Percentiles rank a stretch among this genome's conserved stretches.
phyloP scores from a whole-genome alignment of 2,113 vertebrate species.

The Caretta caretta region DNA sequence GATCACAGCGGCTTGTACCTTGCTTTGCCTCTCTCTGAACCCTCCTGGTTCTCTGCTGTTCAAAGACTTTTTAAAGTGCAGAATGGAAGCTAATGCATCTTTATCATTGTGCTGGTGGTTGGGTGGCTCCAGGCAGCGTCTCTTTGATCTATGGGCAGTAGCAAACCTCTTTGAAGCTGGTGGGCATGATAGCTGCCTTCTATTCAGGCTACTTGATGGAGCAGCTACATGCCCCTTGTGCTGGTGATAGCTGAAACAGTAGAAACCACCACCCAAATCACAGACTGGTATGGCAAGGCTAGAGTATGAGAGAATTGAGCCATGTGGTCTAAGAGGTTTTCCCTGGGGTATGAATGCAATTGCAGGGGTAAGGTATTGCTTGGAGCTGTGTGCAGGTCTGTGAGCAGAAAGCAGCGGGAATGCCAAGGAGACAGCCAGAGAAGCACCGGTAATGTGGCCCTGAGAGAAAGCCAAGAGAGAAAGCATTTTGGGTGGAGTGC shows the following conservation, averaged over 20 bases:
- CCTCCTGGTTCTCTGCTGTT: not conserved
- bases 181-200: not conserved
- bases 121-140: not conserved
- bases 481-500: accelerated
- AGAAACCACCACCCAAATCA: not conserved
- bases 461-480: not conserved
- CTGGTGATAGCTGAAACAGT: not conserved
- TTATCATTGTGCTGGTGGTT: not conserved
- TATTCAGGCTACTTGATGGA: not conserved
- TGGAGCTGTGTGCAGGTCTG: not conserved
- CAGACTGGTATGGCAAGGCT: not conserved
- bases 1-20: accelerated
- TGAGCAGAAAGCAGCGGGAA: not conserved
- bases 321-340: not conserved
- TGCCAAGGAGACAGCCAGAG: not conserved
- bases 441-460: accelerated
- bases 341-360: not conserved
- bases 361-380: not conserved
- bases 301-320: not conserved
- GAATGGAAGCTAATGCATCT: not conserved
- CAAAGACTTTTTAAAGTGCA: not conserved
- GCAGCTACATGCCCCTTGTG: constrained; percentile 1
- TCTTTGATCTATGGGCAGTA: not conserved
- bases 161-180: not conserved
- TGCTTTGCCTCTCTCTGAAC: not conserved